Evolutionary conservation across 2,888 invertebrate genomes (phyloP), one percentile per base, ranked within the genome.

Genomic region (Cyclophora albipunctata): DNA sequence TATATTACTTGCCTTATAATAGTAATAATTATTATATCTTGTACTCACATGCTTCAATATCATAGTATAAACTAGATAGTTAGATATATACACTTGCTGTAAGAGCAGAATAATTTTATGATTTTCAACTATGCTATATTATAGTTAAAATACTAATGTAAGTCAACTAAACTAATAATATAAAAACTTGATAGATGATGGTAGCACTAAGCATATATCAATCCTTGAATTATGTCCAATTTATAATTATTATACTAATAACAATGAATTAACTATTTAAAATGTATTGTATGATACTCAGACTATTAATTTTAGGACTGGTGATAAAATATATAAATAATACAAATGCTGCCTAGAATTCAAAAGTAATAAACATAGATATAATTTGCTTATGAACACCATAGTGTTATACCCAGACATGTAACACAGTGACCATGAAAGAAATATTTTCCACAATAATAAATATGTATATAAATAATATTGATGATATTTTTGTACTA

Each of bases 401-500:
- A 5, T 37, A 5, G 5, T 37, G 5, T 37, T 4, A 37, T 5
- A 37, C 37, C 3, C 4, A 3, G 3, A 33, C 33, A 33, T 5
- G 43, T 43, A 5, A 34, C 5, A 43, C 43, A 43, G 33, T 6
- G 34, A 34, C 43, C 43, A 43, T 43, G 4, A 5, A 43, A 43
- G 6, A 20, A 43, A 20, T 43, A 43, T 20, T 43, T 5, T 43
- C 43, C 58, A 59, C 49, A 62, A 55, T 59, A 58, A 63, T 55
- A 61, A 34, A 43, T 55, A 59, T 60, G 52, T 59, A 42, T 42
- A 47, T 7, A 37, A 37, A 47, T 51, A 61, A 61, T 69, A 74
- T 66, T 75, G 67, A 79, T 62, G 61, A 84, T 86, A 85, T 85
- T 86, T 86, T 86, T 86, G 73, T 86, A 85, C 84, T 75, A 72